phyloP scores from a whole-genome alignment of 1,140 invertebrate species.

The Pseudomyrmex dendroicus region DNA sequence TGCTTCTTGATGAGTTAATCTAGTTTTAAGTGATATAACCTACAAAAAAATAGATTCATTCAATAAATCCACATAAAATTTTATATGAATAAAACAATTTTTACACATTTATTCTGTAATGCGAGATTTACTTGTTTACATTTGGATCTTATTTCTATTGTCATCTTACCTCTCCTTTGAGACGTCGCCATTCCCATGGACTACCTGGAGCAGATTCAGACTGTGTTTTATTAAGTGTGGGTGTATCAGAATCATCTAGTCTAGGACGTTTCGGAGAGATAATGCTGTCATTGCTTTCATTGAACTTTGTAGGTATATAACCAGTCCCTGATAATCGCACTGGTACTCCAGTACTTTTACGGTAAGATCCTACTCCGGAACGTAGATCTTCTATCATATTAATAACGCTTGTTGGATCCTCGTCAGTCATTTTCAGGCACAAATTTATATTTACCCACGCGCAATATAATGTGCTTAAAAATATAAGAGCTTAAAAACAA shows the following conservation, averaged over 20 bases:
- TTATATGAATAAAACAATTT: too few species aligned
- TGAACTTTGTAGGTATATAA: conserved; percentile 9
- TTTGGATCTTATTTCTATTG: not conserved
- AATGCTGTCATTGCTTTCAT: conserved; percentile 23
- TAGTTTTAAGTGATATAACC: conserved; percentile 79
- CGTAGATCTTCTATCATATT: conserved; percentile 76
- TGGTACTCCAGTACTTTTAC: conserved; percentile 42
- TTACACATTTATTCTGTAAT: too few species aligned
- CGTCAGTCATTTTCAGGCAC: conserved; percentile 69
- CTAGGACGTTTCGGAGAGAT: conserved; percentile 70
- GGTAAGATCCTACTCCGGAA: conserved; percentile 69
- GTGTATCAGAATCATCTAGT: conserved; percentile 59
- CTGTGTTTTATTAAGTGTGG: conserved; percentile 50
- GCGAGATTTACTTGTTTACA: not conserved
- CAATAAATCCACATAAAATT: not conserved
- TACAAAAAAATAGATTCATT: conserved; percentile 41
- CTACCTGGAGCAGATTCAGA: conserved; percentile 65
- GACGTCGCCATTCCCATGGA: conserved; percentile 79
- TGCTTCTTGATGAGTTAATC: conserved; percentile 81
- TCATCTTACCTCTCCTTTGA: conserved; percentile 66
- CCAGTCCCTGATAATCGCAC: conserved; percentile 62
- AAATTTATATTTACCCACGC: not conserved
- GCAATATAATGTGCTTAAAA: not conserved
- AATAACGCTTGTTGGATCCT: conserved; percentile 76
- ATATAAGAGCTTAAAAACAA: not conserved